Evolutionary conservation across 2,888 invertebrate species (phyloP).

Genomic region (Amiota minor): DNA sequence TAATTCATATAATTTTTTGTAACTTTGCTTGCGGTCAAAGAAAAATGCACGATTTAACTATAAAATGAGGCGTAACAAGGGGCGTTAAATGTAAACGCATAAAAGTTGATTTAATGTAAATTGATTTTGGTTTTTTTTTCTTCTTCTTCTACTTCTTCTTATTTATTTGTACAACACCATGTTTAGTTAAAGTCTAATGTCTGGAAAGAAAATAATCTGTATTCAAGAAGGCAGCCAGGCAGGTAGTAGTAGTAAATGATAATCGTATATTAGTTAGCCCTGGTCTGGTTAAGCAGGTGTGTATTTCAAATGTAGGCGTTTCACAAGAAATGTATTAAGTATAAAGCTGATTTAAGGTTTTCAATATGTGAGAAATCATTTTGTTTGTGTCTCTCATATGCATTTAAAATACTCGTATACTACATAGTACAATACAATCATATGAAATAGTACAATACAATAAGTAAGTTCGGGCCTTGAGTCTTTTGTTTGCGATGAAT

Average conservation of each 20-base stretch:
- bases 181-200: constrained; percentile 20
- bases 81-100: constrained; percentile 35
- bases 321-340: neutral
- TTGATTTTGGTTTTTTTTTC: constrained; percentile 46
- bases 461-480: constrained; percentile 21
- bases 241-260: neutral
- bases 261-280: no score
- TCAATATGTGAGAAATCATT: constrained; percentile 48
- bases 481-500: constrained; percentile 22
- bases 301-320: no score
- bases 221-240: neutral
- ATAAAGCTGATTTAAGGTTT: neutral
- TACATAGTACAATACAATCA: no score
- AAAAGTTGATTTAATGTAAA: constrained; percentile 62
- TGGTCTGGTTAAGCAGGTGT: no score
- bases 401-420: no score
- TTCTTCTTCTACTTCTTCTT: no score
- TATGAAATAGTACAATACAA: neutral
- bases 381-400: constrained; percentile 35
- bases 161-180: constrained; percentile 6
- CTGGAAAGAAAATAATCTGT: no score
- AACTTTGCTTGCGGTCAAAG: no score
- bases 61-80: neutral
- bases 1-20: no score
- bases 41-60: no score